These are phyloP conservation scores for Drosophila ezoana DNA, from an alignment of 2,888 invertebrate species.

Conservation along the genomic window DNA sequence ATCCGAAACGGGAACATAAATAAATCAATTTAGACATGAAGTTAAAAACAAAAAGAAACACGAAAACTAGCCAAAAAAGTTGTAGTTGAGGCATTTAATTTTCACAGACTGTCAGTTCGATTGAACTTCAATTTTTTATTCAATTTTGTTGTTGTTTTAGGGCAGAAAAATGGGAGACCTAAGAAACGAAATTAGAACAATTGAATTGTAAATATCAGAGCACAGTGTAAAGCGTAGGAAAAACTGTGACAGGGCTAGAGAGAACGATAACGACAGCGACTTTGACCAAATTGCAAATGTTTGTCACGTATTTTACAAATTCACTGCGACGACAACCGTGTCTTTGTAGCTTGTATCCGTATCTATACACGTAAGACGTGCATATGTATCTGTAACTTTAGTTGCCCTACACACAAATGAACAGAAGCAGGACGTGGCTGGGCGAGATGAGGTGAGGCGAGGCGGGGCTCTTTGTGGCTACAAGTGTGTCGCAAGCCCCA, in stretches of 20 bases:
- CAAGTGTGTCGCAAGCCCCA: conserved; percentile 48
- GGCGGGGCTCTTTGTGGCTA: conserved; percentile 1
- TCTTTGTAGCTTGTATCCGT: conserved; percentile 54
- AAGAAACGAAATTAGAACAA: conserved; percentile 76
- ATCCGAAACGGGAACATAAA: conserved; percentile 46
- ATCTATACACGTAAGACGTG: conserved; percentile 45
- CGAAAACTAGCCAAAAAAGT: conserved; percentile 37
- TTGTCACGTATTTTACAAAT: conserved; percentile 81
- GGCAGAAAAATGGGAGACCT: conserved; percentile 41
- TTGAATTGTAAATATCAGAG: conserved; percentile 76
- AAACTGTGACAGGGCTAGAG: conserved; percentile 21
- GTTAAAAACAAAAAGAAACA: conserved; percentile 33
- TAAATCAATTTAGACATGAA: conserved; percentile 73
- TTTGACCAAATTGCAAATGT: conserved; percentile 69
- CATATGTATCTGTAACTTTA: conserved; percentile 49
- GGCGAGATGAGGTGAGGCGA: neutral
- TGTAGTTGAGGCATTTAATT: conserved; percentile 62
- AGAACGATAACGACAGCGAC: conserved; percentile 47
- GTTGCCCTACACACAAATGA: conserved; percentile 28
- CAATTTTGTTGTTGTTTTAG: conserved; percentile 10
- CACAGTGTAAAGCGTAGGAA: conserved; percentile 33
- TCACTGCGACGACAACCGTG: conserved; percentile 72
- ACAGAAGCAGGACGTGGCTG: neutral
- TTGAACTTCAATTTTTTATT: conserved; percentile 61
- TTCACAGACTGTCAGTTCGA: conserved; percentile 70